These are phyloP conservation scores for Helostoma temminkii DNA, from an alignment of 2,797 vertebrate species.

Conservation along the genomic window DNA sequence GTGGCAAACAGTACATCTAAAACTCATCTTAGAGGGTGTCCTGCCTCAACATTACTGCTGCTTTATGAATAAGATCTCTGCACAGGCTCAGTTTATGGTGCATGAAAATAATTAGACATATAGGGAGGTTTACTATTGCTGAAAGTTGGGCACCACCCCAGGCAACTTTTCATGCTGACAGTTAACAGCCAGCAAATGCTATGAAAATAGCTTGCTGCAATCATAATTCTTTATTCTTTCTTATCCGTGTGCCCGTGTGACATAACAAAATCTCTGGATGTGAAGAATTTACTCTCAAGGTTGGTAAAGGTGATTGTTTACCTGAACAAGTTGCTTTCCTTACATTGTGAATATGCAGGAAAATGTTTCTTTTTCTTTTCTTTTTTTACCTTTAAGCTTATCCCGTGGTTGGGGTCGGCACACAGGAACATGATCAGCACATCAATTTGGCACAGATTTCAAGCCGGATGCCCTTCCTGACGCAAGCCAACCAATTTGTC, in stretches of 20 bases:
- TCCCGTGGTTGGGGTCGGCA: too few species aligned
- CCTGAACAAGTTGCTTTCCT: conserved; percentile 59
- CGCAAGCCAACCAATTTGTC: too few species aligned
- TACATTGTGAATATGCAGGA: conserved; percentile 35
- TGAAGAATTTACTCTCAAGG: conserved; percentile 17
- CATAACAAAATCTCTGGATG: conserved; percentile 30
- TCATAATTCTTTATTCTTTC: conserved; percentile 3
- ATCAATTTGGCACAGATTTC: too few species aligned
- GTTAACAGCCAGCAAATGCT: conserved; percentile 20
- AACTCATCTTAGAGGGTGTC: conserved; percentile 37
- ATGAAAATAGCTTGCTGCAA: conserved; percentile 6
- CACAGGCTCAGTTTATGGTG: conserved; percentile 57
- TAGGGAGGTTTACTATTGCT: conserved; percentile 53
- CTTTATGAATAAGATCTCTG: conserved; percentile 44
- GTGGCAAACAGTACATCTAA: conserved; percentile 37
- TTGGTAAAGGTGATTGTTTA: conserved; percentile 37
- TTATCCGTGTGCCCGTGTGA: conserved; percentile 38
- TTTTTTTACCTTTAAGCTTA: too few species aligned
- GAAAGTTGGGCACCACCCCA: conserved; percentile 35
- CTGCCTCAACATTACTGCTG: conserved; percentile 38
- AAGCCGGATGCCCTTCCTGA: too few species aligned
- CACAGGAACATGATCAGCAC: too few species aligned
- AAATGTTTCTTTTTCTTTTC: too few species aligned
- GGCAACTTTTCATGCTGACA: conserved; percentile 23
- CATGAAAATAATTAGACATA: conserved; percentile 70